These are phyloP conservation scores for Pammene fasciana DNA, from an alignment of 2,888 invertebrate species.

Conservation along the genomic window DNA sequence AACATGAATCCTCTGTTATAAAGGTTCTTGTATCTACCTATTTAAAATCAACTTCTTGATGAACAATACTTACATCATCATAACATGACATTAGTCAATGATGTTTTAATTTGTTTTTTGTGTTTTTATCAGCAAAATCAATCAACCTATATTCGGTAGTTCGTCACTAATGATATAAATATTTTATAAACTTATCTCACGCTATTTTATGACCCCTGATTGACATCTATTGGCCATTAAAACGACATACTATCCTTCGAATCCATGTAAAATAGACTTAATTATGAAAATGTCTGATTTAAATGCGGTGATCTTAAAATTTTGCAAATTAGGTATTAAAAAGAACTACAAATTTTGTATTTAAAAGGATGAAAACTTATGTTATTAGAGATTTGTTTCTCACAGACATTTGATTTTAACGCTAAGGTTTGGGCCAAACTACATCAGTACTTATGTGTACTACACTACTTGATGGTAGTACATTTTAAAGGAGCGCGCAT, in stretches of 20 bases:
- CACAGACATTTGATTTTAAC: no score
- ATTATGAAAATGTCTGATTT: conserved; percentile 27
- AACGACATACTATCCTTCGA: conserved; percentile 24
- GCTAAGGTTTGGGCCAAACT: no score
- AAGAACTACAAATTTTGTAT: neutral
- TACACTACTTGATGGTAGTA: no score
- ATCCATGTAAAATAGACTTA: conserved; percentile 9
- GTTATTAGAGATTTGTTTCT: no score
- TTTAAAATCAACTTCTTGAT: neutral
- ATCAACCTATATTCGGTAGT: conserved; percentile 28
- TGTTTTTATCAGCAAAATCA: conserved; percentile 12
- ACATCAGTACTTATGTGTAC: no score
- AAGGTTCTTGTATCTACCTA: neutral
- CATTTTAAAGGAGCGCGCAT: no score
- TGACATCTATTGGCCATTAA: conserved; percentile 34
- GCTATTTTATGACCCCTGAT: conserved; percentile 25
- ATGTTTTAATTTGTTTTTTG: neutral
- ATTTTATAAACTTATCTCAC: conserved; percentile 12
- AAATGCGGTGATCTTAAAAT: conserved; percentile 26
- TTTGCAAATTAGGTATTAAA: conserved; percentile 13
- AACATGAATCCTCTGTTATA: no score
- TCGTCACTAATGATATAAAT: conserved; percentile 17
- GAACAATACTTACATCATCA: neutral
- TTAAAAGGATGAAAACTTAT: neutral
- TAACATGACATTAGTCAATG: neutral